These are phyloP conservation scores for Anguilla obscura DNA, from an alignment of 2,797 vertebrate genomes.

Conservation along the genomic window DNA sequence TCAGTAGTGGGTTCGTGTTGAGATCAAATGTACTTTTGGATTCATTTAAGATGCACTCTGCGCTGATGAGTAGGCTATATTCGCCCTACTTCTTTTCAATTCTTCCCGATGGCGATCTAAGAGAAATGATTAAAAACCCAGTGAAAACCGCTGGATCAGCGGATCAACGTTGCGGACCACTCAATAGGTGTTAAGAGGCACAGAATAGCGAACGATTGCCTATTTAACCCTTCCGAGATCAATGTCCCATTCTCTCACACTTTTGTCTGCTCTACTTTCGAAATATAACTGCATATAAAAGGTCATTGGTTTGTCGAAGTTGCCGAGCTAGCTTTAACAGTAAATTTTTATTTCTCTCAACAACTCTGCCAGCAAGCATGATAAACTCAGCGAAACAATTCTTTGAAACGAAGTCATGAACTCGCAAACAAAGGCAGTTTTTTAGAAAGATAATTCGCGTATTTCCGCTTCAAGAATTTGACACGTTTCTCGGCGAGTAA, in stretches of 20 bases:
- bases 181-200: conserved; percentile 52
- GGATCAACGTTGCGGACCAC: conserved; percentile 54
- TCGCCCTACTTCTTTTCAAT: conserved; percentile 42
- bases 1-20: neutral
- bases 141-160: conserved; percentile 58
- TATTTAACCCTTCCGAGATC: conserved; percentile 61
- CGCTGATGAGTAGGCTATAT: conserved; percentile 8
- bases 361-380: neutral
- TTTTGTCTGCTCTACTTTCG: neutral
- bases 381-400: conserved; percentile 10
- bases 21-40: conserved; percentile 11
- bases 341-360: neutral
- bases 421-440: neutral
- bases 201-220: conserved; percentile 47
- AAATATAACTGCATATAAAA: neutral
- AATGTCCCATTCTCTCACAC: conserved; percentile 53
- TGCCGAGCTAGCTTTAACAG: neutral
- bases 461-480: neutral
- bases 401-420: conserved; percentile 4
- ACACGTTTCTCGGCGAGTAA: neutral
- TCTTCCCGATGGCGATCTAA: conserved; percentile 51
- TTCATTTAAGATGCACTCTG: conserved; percentile 10
- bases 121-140: conserved; percentile 48
- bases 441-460: neutral
- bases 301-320: neutral